A percentile compares a stretch with the other conserved stretches of the same genome.
Evolutionary conservation across 2,113 vertebrate genomes (phyloP).

Genomic region (Psephotus haematonotus): DNA sequence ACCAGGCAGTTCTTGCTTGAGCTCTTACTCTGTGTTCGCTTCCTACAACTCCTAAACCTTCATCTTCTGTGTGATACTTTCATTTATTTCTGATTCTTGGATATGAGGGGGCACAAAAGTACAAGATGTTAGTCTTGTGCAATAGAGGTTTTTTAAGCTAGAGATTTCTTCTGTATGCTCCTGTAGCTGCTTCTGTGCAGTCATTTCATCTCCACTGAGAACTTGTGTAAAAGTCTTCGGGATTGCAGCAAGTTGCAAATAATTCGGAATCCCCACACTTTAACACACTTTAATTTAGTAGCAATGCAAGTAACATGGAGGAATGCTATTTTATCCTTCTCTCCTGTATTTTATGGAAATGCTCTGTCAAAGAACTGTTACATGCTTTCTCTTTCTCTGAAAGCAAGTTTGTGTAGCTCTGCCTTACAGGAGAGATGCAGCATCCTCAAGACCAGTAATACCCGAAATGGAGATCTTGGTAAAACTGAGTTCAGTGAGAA

Average conservation of each 20-base stretch:
- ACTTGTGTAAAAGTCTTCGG: background rate
- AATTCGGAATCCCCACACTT: background rate
- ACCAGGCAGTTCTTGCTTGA: background rate
- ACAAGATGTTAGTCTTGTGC: background rate
- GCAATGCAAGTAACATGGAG: background rate
- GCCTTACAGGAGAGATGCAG: background rate
- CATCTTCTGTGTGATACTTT: background rate
- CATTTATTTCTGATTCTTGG: background rate
- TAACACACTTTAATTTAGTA: background rate
- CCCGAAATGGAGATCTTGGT: background rate
- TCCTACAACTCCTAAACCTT: background rate
- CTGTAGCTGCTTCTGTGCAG: background rate
- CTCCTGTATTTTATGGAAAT: background rate
- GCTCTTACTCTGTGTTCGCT: background rate
- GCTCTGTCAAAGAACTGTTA: background rate
- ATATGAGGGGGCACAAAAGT: fast-evolving
- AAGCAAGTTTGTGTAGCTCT: background rate
- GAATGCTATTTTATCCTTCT: background rate
- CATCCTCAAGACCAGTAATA: background rate
- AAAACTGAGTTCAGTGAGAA: background rate
- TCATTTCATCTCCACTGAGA: background rate
- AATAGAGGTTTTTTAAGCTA: background rate
- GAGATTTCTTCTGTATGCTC: background rate
- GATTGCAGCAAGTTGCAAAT: background rate
- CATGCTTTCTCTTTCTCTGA: background rate